Conservation (phyloP, 2,113 vertebrate species). For the Verasper variegatus region DNA sequence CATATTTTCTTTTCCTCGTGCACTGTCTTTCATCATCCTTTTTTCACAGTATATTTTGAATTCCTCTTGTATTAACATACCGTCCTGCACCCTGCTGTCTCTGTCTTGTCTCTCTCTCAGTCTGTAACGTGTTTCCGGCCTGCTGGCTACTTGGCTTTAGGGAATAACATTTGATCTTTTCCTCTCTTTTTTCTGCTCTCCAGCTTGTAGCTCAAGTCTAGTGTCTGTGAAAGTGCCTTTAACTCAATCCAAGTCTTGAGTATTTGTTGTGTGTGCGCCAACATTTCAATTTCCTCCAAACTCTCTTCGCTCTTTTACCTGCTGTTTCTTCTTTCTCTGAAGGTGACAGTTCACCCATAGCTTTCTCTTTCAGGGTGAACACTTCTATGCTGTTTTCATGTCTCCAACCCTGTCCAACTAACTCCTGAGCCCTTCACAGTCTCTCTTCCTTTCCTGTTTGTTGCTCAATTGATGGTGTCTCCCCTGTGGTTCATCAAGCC, state of each 20-base stretch:
- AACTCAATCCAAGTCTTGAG: conserved; percentile 23
- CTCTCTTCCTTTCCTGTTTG: conserved; percentile 6
- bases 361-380: conserved; percentile 63
- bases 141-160: conserved; percentile 29
- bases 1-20: not conserved
- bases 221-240: conserved; percentile 38
- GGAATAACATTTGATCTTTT: conserved; percentile 45
- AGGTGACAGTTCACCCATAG: conserved; percentile 38
- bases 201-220: conserved; percentile 33
- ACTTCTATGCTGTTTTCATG: conserved; percentile 39
- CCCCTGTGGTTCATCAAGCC: not conserved
- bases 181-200: conserved; percentile 24
- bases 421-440: conserved; percentile 3
- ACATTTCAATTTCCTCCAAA: conserved; percentile 38
- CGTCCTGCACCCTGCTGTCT: conserved; percentile 39
- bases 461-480: not conserved
- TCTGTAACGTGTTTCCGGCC: conserved; percentile 30
- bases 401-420: conserved; percentile 16
- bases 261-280: conserved; percentile 33
- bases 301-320: conserved; percentile 15
- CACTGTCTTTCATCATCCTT: conserved; percentile 19
- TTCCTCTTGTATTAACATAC: conserved; percentile 34
- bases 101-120: conserved; percentile 31
- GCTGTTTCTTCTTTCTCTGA: conserved; percentile 33
- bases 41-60: conserved; percentile 35